Percentiles rank a stretch among this genome's conserved stretches.
phyloP scores from a whole-genome alignment of 2,113 vertebrate species.

The Neolamprologus modestus region DNA sequence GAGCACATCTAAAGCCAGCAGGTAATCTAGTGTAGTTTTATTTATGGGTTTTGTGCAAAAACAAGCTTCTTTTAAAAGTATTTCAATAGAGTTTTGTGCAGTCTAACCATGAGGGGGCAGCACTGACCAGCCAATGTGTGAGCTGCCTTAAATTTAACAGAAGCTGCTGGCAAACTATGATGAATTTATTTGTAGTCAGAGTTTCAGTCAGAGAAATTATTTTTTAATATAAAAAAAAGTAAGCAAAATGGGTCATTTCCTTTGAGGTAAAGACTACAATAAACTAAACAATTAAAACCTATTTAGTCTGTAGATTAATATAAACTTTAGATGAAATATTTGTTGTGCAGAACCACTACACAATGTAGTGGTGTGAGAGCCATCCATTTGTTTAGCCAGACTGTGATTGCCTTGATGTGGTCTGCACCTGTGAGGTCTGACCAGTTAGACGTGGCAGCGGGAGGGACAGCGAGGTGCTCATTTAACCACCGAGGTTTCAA shows the following conservation, averaged over 20 bases:
- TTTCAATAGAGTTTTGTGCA: neutral
- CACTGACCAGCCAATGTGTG: conserved; percentile 26
- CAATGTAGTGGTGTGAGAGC: neutral
- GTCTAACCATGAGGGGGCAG: conserved; percentile 56
- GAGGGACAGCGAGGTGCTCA: conserved; percentile 24
- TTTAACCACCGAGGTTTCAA: conserved; percentile 20
- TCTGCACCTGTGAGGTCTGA: conserved; percentile 38
- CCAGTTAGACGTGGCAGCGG: conserved; percentile 32
- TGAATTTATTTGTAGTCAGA: neutral
- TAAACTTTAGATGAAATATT: neutral
- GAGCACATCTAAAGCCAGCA: conserved; percentile 64
- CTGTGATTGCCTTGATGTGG: conserved; percentile 22
- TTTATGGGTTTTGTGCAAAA: neutral
- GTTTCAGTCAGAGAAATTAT: neutral
- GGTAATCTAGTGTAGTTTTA: conserved; percentile 39
- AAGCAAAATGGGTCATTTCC: neutral
- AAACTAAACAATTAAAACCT: neutral
- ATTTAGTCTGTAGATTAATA: neutral
- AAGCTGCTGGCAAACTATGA: neutral
- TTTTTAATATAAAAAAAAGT: neutral
- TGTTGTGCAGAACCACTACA: neutral
- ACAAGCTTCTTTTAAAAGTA: neutral
- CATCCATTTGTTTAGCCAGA: neutral
- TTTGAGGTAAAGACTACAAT: neutral
- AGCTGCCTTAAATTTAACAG: neutral